These are phyloP conservation scores for Microctenopoma lineatum DNA, from an alignment of 2,797 vertebrate species.

Conservation along the genomic window DNA sequence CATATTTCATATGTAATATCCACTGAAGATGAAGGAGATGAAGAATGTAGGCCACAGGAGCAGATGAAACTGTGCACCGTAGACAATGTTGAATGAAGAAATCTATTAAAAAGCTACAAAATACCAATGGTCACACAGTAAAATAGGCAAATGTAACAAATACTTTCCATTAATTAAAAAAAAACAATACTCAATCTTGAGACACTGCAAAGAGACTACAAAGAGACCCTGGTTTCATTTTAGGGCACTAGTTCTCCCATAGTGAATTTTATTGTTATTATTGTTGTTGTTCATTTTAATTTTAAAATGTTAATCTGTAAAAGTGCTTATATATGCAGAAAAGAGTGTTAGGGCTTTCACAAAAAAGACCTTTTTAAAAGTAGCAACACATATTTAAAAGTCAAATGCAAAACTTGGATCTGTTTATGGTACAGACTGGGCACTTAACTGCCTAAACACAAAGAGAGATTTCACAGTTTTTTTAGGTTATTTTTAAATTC, in stretches of 20 bases:
- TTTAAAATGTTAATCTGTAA: slow-evolving; percentile 40
- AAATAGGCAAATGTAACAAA: slow-evolving; percentile 15
- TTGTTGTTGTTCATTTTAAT: slow-evolving; percentile 18
- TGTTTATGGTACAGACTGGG: slow-evolving; percentile 3
- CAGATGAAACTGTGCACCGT: slow-evolving; percentile 22
- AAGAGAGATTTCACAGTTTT: neutral
- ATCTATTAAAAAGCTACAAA: slow-evolving; percentile 16
- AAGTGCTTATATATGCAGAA: slow-evolving; percentile 41
- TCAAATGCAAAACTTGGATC: slow-evolving; percentile 3
- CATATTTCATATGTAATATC: slow-evolving; percentile 29
- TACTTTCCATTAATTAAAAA: slow-evolving; percentile 1
- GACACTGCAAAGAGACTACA: slow-evolving; percentile 3
- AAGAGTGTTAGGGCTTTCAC: slow-evolving; percentile 46
- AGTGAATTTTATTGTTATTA: slow-evolving; percentile 17
- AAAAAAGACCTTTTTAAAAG: slow-evolving; percentile 45
- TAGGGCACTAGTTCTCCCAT: neutral
- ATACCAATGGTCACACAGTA: slow-evolving; percentile 11
- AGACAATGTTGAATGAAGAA: slow-evolving; percentile 18
- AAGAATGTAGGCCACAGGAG: slow-evolving; percentile 23
- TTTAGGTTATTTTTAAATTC: slow-evolving; percentile 3
- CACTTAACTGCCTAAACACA: slow-evolving; percentile 1
- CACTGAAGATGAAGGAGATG: slow-evolving; percentile 35
- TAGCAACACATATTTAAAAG: slow-evolving; percentile 1
- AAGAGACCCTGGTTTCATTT: neutral
- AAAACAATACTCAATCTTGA: slow-evolving; percentile 1